phyloP scores from a whole-genome alignment of 92 coral and sea anemone species.

The Zoanthus sociatus region DNA sequence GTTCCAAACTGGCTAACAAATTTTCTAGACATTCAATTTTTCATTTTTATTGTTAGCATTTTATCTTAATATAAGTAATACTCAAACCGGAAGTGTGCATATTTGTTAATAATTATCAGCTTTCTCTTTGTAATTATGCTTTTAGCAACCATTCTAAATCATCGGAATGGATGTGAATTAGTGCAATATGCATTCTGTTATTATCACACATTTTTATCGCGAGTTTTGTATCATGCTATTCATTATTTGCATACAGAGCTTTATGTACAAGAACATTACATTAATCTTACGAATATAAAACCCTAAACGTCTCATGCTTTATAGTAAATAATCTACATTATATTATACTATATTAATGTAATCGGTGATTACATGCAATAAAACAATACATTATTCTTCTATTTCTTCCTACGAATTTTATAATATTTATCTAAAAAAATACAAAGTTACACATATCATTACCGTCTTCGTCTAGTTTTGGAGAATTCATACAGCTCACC shows the following conservation, averaged over 20 bases:
- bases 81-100: conserved; percentile 13
- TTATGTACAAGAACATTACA: background rate
- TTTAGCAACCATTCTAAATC: background rate
- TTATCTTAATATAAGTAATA: background rate
- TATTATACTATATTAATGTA: background rate
- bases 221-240: conserved; percentile 3
- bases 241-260: conserved; percentile 13
- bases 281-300: conserved; percentile 1
- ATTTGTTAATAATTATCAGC: conserved; percentile 8
- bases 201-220: conserved; percentile 11
- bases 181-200: background rate
- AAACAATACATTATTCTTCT: conserved; percentile 2
- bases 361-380: background rate
- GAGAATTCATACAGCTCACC: conserved; percentile 16
- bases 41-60: background rate
- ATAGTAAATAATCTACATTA: background rate
- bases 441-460: background rate
- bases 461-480: conserved; percentile 15
- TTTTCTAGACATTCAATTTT: background rate
- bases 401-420: background rate
- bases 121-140: conserved; percentile 5
- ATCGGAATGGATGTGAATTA: background rate
- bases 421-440: too few relatives aligned
- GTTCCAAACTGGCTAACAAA: conserved; percentile 7
- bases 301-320: background rate